These are phyloP conservation scores for Triops longicaudatus DNA, from an alignment of 1,140 invertebrate species.

Conservation along the genomic window DNA sequence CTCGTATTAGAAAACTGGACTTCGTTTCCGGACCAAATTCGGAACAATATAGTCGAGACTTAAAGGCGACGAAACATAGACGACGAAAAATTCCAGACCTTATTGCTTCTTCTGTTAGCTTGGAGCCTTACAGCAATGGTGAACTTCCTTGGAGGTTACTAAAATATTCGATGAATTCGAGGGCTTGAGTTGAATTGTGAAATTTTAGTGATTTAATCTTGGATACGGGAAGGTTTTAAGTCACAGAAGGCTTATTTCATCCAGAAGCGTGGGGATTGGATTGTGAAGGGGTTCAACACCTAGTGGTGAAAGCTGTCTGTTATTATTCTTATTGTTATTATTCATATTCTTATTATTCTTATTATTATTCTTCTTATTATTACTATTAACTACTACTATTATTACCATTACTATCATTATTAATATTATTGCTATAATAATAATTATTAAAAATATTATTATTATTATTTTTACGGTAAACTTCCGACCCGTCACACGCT, in stretches of 20 bases:
- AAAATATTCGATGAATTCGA: constrained; percentile 33
- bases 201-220: constrained; percentile 32
- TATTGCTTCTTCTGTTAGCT: constrained; percentile 37
- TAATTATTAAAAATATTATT: no score
- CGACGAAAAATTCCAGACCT: constrained; percentile 37
- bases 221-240: constrained; percentile 41
- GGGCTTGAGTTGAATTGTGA: constrained; percentile 27
- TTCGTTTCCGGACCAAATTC: constrained; percentile 40
- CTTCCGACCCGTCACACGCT: no score
- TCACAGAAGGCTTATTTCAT: constrained; percentile 54
- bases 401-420: no score
- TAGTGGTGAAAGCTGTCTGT: constrained; percentile 51
- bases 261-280: constrained; percentile 54
- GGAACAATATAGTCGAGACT: constrained; percentile 42
- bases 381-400: no score
- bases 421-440: no score
- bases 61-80: constrained; percentile 32
- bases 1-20: constrained; percentile 41
- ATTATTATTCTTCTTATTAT: no score
- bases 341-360: no score
- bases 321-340: no score
- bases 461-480: no score
- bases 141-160: constrained; percentile 35
- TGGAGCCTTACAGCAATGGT: constrained; percentile 36
- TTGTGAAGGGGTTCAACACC: constrained; percentile 48